These are phyloP conservation scores for Eulemur rubriventer DNA, from an alignment of 2,797 vertebrate species.

Conservation along the genomic window DNA sequence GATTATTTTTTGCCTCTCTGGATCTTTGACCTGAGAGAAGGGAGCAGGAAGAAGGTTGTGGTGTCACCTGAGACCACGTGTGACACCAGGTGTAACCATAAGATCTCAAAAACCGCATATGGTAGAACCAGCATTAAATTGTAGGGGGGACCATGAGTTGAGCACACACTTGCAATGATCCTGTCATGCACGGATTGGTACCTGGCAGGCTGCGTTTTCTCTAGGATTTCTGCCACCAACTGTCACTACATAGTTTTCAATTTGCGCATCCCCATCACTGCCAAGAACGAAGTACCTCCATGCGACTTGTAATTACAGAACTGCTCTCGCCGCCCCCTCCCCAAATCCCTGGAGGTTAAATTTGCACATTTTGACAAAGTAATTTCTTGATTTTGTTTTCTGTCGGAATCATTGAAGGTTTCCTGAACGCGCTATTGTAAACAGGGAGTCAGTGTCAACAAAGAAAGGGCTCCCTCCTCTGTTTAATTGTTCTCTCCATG, in stretches of 20 bases:
- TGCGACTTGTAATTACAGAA: conserved; percentile 49
- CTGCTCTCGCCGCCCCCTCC: not conserved
- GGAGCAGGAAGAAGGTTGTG: not conserved
- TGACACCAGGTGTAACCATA: not conserved
- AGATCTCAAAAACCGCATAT: not conserved
- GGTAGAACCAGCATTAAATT: not conserved
- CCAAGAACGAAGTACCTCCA: conserved; percentile 58
- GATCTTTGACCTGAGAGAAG: not conserved
- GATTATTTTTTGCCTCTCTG: not conserved
- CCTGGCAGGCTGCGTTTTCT: conserved; percentile 64
- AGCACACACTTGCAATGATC: not conserved
- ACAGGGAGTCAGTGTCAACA: not conserved
- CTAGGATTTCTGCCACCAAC: conserved; percentile 73
- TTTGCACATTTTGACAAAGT: conserved; percentile 66
- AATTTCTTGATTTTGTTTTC: conserved; percentile 68
- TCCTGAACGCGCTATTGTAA: not conserved
- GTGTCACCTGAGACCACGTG: not conserved
- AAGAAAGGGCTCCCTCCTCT: not conserved
- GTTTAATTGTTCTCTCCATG: not conserved
- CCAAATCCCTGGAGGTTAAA: conserved; percentile 52
- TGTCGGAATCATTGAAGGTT: not conserved
- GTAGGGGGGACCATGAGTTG: not conserved
- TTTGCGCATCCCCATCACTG: conserved; percentile 55
- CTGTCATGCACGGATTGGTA: conserved; percentile 36
- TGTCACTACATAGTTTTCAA: conserved; percentile 68